Evolutionary conservation across 2,113 vertebrate genomes (phyloP).

Genomic region (Pelmatolapia mariae): DNA sequence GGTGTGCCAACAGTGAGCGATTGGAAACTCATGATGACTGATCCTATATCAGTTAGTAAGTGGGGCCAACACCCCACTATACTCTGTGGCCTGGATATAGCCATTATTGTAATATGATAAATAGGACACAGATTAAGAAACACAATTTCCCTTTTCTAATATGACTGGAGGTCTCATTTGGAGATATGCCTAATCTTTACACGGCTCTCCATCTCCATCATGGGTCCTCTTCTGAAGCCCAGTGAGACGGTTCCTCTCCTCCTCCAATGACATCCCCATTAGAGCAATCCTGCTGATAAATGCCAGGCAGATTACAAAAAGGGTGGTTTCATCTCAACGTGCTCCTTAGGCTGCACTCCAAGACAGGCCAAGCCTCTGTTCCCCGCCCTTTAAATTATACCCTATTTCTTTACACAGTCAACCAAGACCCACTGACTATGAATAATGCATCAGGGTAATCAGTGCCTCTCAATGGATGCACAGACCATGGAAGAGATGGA

Average conservation of each 20-base stretch:
- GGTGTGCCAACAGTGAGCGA: constrained; percentile 13
- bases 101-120: constrained; percentile 60
- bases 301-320: constrained; percentile 68
- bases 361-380: constrained; percentile 43
- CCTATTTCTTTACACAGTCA: constrained; percentile 53
- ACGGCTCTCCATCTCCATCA: constrained; percentile 65
- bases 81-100: constrained; percentile 10
- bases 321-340: constrained; percentile 51
- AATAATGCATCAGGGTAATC: constrained; percentile 66
- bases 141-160: constrained; percentile 54
- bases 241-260: constrained; percentile 32
- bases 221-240: constrained; percentile 45
- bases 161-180: constrained; percentile 59
- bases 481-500: constrained; percentile 31
- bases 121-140: constrained; percentile 57
- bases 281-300: constrained; percentile 71
- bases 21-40: constrained; percentile 17
- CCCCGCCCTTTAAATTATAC: constrained; percentile 59
- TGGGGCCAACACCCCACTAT: constrained; percentile 26
- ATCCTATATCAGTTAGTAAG: constrained; percentile 23
- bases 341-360: constrained; percentile 52
- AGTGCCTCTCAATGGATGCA: constrained; percentile 44
- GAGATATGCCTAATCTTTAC: constrained; percentile 65
- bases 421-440: constrained; percentile 41
- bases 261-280: constrained; percentile 65